These are phyloP conservation scores for Serilophus lunatus DNA, from an alignment of 2,113 vertebrate species.

Conservation along the genomic window DNA sequence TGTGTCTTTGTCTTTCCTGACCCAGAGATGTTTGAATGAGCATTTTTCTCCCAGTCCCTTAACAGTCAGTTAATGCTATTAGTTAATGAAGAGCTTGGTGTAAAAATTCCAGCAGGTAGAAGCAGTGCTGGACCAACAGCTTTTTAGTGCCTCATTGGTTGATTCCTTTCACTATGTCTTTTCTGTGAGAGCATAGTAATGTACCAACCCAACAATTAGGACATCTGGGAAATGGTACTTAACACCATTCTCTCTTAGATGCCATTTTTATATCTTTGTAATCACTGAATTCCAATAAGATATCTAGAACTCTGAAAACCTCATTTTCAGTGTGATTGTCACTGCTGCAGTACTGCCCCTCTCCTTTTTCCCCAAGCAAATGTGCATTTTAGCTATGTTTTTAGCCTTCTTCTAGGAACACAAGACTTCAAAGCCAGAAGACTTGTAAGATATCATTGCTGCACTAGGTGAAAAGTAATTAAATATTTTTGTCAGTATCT, in stretches of 20 bases:
- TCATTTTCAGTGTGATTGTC: not conserved
- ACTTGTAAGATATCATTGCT: not conserved
- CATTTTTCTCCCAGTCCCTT: not conserved
- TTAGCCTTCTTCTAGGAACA: not conserved
- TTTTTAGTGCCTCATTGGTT: not conserved
- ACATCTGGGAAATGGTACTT: not conserved
- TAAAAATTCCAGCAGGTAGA: not conserved
- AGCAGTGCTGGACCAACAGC: not conserved
- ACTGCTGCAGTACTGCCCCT: not conserved
- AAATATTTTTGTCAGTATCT: not conserved
- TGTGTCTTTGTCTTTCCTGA: not conserved
- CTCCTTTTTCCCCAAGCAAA: not conserved
- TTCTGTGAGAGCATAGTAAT: not conserved
- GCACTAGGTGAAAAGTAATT: not conserved
- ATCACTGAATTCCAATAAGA: not conserved
- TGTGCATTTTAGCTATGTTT: not conserved
- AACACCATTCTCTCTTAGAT: not conserved
- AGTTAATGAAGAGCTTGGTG: not conserved
- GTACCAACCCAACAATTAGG: not conserved
- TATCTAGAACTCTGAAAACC: not conserved
- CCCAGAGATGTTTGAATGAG: not conserved
- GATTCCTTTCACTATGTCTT: not conserved
- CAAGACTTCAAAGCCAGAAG: not conserved
- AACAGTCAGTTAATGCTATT: not conserved
- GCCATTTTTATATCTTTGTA: not conserved